Percentiles rank a stretch among this genome's conserved stretches.
Conservation (phyloP, 1,140 invertebrate genomes). For the Hesperophylax magnus region DNA sequence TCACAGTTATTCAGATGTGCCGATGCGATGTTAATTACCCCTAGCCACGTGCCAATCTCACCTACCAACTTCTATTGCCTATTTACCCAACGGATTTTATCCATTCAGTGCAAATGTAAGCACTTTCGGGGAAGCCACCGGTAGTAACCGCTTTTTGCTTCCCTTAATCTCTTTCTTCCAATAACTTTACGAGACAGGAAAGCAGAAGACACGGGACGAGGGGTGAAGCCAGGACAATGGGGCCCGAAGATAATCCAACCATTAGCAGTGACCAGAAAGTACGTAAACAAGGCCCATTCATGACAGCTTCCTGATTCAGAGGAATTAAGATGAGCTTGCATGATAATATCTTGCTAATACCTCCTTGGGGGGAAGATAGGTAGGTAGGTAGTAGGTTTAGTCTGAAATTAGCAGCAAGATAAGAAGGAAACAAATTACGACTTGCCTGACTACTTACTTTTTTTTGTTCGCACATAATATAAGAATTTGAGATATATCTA, state of each 20-base stretch:
- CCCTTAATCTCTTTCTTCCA: neutral
- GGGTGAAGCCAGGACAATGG: neutral
- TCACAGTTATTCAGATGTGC: too few relatives aligned
- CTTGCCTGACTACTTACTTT: too few relatives aligned
- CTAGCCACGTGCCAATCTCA: too few relatives aligned
- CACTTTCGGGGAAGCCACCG: conserved; percentile 6
- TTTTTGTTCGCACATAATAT: too few relatives aligned
- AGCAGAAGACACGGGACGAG: neutral
- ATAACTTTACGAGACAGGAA: neutral
- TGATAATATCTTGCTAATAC: too few relatives aligned
- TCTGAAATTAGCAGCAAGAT: too few relatives aligned
- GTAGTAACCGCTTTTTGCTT: conserved; percentile 9
- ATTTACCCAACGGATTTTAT: conserved; percentile 7
- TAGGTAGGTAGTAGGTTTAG: too few relatives aligned
- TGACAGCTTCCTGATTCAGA: conserved; percentile 7
- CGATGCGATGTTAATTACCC: too few relatives aligned
- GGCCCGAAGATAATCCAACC: neutral
- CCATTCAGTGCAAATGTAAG: neutral
- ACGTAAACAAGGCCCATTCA: neutral
- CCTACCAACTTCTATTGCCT: too few relatives aligned
- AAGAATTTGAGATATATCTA: too few relatives aligned
- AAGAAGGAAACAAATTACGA: too few relatives aligned
- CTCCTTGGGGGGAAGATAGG: neutral
- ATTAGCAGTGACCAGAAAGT: conserved; percentile 20
- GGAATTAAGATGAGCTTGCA: neutral